A percentile compares a stretch with the other conserved stretches of the same genome.
These are phyloP conservation scores for Spea hammondii DNA, from an alignment of 2,797 vertebrate genomes.

Conservation along the genomic window DNA sequence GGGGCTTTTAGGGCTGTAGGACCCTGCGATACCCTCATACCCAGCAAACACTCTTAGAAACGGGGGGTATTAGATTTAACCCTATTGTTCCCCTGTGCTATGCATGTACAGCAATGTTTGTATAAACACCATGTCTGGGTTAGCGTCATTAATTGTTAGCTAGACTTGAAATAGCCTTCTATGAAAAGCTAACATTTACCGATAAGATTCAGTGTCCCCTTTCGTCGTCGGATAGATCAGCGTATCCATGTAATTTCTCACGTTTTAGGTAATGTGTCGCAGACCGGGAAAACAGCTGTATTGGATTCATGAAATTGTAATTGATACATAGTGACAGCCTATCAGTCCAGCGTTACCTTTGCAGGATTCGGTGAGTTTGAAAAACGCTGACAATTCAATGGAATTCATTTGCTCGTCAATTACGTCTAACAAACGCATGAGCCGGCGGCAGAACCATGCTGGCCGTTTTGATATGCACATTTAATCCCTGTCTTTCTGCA, in stretches of 20 bases:
- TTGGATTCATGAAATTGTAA: conserved; percentile 39
- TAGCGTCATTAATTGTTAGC: too few species aligned
- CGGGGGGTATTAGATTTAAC: too few species aligned
- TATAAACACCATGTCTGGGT: too few species aligned
- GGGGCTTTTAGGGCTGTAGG: too few species aligned
- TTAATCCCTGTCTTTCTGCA: conserved; percentile 2
- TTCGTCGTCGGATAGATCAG: not conserved
- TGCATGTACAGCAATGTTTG: too few species aligned
- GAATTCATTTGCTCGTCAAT: conserved; percentile 42
- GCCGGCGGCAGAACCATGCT: conserved; percentile 8
- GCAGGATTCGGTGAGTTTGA: conserved; percentile 27
- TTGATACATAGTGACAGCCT: conserved; percentile 21
- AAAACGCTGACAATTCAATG: conserved; percentile 33
- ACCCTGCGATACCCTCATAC: too few species aligned
- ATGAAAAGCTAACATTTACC: too few species aligned
- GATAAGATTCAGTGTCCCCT: conserved; percentile 4
- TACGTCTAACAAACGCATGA: conserved; percentile 21
- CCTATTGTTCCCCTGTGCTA: too few species aligned
- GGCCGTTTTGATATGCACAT: conserved; percentile 15
- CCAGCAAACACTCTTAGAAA: too few species aligned
- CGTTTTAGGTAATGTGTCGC: not conserved
- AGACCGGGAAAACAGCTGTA: conserved; percentile 12
- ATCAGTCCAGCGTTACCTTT: conserved; percentile 17
- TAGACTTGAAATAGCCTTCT: too few species aligned
- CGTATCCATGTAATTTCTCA: conserved; percentile 20